Conservation (phyloP, 2,888 invertebrate genomes). For the Stictocephala bisonia region DNA sequence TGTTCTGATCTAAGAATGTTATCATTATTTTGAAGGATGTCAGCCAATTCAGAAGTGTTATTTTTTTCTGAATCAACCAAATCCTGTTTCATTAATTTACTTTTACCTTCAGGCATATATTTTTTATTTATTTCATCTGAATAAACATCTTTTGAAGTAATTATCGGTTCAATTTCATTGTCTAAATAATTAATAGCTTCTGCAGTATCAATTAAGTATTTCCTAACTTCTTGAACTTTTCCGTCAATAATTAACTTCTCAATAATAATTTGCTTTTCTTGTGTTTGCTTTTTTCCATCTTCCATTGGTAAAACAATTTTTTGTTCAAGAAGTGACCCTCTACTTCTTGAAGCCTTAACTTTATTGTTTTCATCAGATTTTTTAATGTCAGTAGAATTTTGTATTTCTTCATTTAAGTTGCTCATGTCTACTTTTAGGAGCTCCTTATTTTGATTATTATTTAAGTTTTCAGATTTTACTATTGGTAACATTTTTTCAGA, state of each 20-base stretch:
- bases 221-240: constrained; percentile 41
- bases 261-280: constrained; percentile 36
- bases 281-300: neutral
- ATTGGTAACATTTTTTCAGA: neutral
- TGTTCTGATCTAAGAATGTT: neutral
- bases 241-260: constrained; percentile 46
- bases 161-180: too few species aligned
- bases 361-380: neutral
- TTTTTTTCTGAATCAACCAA: too few species aligned
- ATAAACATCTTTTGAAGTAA: too few species aligned
- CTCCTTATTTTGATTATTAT: neutral
- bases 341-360: neutral
- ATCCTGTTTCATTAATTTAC: too few species aligned
- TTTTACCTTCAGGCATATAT: too few species aligned
- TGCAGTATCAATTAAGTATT: constrained; percentile 31
- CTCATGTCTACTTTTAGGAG: too few species aligned
- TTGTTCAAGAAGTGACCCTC: neutral
- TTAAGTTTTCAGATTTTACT: neutral
- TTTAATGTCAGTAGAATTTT: too few species aligned
- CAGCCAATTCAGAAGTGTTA: too few species aligned
- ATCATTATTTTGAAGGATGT: too few species aligned
- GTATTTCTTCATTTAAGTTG: too few species aligned
- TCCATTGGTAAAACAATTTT: neutral
- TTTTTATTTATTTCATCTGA: too few species aligned
- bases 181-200: constrained; percentile 30